Percentiles rank a stretch among this genome's conserved stretches.
Evolutionary conservation across 92 coral and sea anemone genomes (phyloP).

Genomic region (Porites rus): DNA sequence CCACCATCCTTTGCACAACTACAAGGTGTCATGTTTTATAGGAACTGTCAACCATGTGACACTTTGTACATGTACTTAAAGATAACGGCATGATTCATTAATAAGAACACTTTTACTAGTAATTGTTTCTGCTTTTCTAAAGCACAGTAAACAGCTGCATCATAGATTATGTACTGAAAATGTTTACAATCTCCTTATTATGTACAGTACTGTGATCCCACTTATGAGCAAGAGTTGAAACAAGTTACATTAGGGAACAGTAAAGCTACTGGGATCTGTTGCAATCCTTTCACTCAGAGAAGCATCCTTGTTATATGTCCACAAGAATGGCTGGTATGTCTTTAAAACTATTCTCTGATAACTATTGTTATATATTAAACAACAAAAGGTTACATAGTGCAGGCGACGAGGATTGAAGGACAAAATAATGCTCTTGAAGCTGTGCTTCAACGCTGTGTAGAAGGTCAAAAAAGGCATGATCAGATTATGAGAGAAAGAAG

Average conservation of each 20-base stretch:
- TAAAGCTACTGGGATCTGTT: conserved; percentile 85
- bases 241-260: conserved; percentile 55
- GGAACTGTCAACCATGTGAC: no score
- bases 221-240: conserved; percentile 87
- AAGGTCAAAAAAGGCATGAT: no score
- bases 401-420: no score
- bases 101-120: background rate
- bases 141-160: background rate
- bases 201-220: conserved; percentile 83
- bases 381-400: no score
- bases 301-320: conserved; percentile 88
- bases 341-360: background rate
- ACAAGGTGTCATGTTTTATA: no score
- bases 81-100: background rate
- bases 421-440: no score
- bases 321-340: conserved; percentile 90
- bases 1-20: no score
- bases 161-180: background rate
- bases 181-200: background rate
- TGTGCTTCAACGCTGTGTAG: no score
- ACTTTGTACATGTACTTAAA: no score
- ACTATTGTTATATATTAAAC: no score
- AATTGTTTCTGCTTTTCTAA: background rate
- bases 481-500: no score
- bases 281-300: conserved; percentile 98